These are phyloP conservation scores for Platycercus adscitus DNA, from an alignment of 2,113 vertebrate genomes.

Conservation along the genomic window DNA sequence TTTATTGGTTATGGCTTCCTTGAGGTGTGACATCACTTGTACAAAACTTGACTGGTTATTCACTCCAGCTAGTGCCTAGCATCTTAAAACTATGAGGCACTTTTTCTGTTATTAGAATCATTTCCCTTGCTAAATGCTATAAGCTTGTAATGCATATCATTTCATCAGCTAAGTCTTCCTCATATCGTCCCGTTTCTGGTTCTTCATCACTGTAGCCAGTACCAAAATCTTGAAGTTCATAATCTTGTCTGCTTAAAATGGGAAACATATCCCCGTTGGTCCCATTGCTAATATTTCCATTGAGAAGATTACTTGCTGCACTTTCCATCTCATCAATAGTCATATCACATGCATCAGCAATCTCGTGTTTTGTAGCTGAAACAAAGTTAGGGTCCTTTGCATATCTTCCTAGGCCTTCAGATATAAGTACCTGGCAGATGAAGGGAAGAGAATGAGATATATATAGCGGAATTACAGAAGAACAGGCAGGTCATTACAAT, in stretches of 20 bases:
- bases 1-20: constrained; percentile 78
- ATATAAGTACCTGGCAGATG: constrained; percentile 91
- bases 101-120: constrained; percentile 85
- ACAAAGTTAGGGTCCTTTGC: constrained; percentile 98
- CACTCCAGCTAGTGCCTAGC: constrained; percentile 85
- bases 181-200: constrained; percentile 85
- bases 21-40: constrained; percentile 65
- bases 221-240: constrained; percentile 90
- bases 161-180: constrained; percentile 98
- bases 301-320: constrained; percentile 94
- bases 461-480: not conserved
- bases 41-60: constrained; percentile 66
- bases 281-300: constrained; percentile 81
- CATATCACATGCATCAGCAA: constrained; percentile 97
- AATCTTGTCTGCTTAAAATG: constrained; percentile 82
- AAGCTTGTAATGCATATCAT: constrained; percentile 99
- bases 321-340: constrained; percentile 99
- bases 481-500: not conserved
- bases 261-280: constrained; percentile 86
- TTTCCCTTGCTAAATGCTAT: constrained; percentile 85
- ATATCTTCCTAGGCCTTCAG: constrained; percentile 94
- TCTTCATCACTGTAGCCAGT: constrained; percentile 95
- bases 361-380: constrained; percentile 95
- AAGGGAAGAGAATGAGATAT: not conserved
- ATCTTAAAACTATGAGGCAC: constrained; percentile 88